Evolutionary conservation across 2,888 invertebrate genomes (phyloP).

Genomic region (Drosophila seclusa): DNA sequence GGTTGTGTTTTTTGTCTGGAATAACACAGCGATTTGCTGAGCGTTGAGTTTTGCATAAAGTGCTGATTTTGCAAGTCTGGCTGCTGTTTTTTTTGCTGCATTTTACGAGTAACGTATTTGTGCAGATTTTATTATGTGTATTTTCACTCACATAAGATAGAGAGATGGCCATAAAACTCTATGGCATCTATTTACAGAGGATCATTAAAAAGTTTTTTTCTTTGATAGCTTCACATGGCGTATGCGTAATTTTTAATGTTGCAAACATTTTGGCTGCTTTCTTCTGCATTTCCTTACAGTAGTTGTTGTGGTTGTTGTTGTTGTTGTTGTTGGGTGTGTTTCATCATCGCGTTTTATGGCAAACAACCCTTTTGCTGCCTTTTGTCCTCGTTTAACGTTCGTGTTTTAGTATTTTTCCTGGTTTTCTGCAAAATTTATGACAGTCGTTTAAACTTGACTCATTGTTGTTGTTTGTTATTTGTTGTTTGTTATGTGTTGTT

Average conservation of each 20-base stretch:
- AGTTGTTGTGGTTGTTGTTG: background rate
- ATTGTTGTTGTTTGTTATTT: conserved; percentile 32
- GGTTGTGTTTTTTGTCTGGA: background rate
- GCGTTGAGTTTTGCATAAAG: background rate
- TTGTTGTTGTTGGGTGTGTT: background rate
- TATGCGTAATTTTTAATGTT: conserved; percentile 39
- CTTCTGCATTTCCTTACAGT: background rate
- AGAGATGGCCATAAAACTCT: background rate
- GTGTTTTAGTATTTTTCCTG: conserved; percentile 37
- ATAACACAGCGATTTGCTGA: background rate
- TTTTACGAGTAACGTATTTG: background rate
- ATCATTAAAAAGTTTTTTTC: conserved; percentile 5
- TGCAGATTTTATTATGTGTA: background rate
- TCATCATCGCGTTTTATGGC: conserved; percentile 29
- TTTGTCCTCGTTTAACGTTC: conserved; percentile 17
- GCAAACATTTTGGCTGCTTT: background rate
- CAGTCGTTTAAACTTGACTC: conserved; percentile 56
- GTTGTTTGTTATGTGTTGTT: conserved; percentile 22
- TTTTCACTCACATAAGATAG: background rate
- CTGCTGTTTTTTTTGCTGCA: background rate
- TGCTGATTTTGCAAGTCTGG: conserved; percentile 5
- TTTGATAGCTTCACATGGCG: conserved; percentile 21
- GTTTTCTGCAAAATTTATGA: conserved; percentile 65
- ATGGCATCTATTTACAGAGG: background rate
- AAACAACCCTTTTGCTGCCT: conserved; percentile 20